Conservation (phyloP, 2,797 vertebrate species). For the Xiphophorus birchmanni region DNA sequence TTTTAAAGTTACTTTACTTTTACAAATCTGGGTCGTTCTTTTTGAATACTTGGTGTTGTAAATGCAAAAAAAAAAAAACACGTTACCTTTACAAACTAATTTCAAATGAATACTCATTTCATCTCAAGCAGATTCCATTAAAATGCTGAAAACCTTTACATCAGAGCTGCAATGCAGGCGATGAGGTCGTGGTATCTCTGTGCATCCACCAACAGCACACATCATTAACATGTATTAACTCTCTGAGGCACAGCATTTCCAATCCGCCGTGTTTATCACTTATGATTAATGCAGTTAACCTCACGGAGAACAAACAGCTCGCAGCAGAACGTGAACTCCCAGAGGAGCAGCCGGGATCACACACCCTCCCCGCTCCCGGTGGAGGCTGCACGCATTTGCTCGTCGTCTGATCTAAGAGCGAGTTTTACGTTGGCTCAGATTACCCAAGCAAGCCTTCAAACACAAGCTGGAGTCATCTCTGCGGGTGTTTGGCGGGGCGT, state of each 20-base stretch:
- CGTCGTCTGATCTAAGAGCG: not conserved
- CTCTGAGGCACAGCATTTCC: not conserved
- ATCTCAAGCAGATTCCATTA: not conserved
- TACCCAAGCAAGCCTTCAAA: conserved; percentile 13
- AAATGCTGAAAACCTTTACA: not conserved
- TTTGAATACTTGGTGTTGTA: not conserved
- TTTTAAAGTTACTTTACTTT: too few relatives aligned
- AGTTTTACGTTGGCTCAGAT: not conserved
- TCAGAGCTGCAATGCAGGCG: not conserved
- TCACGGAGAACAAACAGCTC: conserved; percentile 8
- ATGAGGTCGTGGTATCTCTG: not conserved
- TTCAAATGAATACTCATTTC: not conserved
- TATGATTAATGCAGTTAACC: conserved; percentile 2
- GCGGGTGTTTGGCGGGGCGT: conserved; percentile 6
- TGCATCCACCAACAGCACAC: not conserved
- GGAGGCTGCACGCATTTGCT: conserved; percentile 14
- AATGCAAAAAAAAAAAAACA: not conserved
- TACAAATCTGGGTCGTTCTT: not conserved
- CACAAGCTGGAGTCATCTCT: conserved; percentile 18
- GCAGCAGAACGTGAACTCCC: not conserved
- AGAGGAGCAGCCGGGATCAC: not conserved
- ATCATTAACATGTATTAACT: not conserved
- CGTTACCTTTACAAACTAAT: not conserved
- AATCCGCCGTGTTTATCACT: conserved; percentile 4
- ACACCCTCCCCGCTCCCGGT: not conserved